Evolutionary conservation across 2,888 invertebrate genomes (phyloP).

Genomic region (Nineta flava): DNA sequence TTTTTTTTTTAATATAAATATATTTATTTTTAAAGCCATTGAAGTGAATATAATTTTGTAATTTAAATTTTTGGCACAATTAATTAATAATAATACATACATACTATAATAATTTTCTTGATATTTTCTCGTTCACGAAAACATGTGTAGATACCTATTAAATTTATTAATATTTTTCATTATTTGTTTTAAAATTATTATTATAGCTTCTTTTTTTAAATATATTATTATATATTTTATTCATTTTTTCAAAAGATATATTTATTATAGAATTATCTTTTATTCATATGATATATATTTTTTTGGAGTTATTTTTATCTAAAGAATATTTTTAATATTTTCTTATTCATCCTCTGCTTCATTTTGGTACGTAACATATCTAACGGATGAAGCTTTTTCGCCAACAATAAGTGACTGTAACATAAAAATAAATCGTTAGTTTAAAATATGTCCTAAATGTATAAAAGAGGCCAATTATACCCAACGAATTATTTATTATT

Average conservation of each 20-base stretch:
- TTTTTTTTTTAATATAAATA: not conserved
- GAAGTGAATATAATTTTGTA: not conserved
- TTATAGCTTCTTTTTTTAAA: not conserved
- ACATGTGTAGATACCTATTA: too few species aligned
- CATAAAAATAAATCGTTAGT: constrained; percentile 4
- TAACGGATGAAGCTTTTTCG: constrained; percentile 82
- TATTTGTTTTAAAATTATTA: not conserved
- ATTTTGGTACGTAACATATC: constrained; percentile 90
- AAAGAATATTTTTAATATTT: not conserved
- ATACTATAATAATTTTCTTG: too few species aligned
- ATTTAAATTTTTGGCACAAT: too few species aligned
- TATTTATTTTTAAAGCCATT: not conserved
- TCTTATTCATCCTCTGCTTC: constrained; percentile 68
- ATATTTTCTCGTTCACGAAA: too few species aligned
- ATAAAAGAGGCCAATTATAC: not conserved
- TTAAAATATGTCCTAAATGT: not conserved
- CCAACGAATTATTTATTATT: too few species aligned
- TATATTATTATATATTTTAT: not conserved
- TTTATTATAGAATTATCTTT: not conserved
- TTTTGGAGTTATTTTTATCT: not conserved
- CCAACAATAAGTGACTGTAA: constrained; percentile 73
- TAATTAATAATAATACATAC: too few species aligned
- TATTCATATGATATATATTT: not conserved
- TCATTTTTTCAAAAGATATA: not conserved
- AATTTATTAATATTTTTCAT: not conserved